Base-by-base conservation (phyloP, 2,797 vertebrate species). In the Lates japonicus region DNA sequence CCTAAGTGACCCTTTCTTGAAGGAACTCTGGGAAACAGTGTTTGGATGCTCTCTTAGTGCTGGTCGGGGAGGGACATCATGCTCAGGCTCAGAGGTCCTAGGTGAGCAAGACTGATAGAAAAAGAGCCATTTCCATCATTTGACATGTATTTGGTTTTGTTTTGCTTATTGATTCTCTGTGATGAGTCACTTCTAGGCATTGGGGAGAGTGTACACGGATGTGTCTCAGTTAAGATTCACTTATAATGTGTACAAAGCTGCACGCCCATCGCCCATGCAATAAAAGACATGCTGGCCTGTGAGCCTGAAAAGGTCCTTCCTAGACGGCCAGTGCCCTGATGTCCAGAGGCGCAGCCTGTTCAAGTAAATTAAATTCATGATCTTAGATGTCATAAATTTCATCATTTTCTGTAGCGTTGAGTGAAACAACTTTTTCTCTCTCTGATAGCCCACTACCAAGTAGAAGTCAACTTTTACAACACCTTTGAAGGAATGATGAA, bases 181-280 rank as follows among this genome's bases (percentile, higher is more conserved):
- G 3, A 7, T 52, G 59, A 70, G 14, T 59, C 9, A 55, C n/a
- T 8, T 49, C 7, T 14, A 78, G 70, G 9, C 13, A 33, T 35
- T 31, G 78, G 67, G 13, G 68, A 73, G 10, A 79, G 68, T 46
- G 6, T 90, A 90, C 44, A 76, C 75, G 42, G 87, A 90, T 60
- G 88, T 91, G 37, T 88, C 85, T 37, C 87, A 91, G 60, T 58
- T 88, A 68, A 83, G 86, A 80, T 74, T 80, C n/a, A 91, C 76
- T 54, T 90, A 92, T 41, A 93, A 91, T 60, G 88, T 93, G 37
- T 92, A 92, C 62, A 92, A 87, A 73, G 90, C 90, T 94, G 20
- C 92, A 90, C 51, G 85, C 83, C 83, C 20, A 79, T 91, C 48
- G 89, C 93, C 14, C 67, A 92, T 70, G 88, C 91, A 64, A 78